Evolutionary conservation across 2,113 vertebrate species (phyloP).

Genomic region (Procavia capensis): DNA sequence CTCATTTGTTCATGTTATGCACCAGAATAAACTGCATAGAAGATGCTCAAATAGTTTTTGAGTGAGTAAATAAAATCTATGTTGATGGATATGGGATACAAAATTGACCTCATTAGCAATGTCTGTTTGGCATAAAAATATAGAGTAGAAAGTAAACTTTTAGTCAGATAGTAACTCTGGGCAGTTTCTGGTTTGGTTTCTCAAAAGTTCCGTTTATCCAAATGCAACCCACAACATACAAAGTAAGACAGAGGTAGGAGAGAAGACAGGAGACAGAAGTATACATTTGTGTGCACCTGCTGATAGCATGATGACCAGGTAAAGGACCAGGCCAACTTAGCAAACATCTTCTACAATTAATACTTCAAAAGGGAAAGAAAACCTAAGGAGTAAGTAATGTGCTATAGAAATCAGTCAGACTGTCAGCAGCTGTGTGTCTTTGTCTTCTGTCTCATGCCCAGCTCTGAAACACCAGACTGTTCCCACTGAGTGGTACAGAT

Average conservation of each 20-base stretch:
- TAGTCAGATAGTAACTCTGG: background rate
- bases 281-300: background rate
- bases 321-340: background rate
- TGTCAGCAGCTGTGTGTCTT: slow-evolving; percentile 50
- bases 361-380: background rate
- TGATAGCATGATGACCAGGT: fast-evolving
- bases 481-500: slow-evolving; percentile 41
- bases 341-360: background rate
- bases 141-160: background rate
- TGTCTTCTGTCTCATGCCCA: slow-evolving; percentile 50
- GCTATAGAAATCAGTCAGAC: slow-evolving; percentile 50
- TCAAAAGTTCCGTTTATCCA: background rate
- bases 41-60: background rate
- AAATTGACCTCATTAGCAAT: background rate
- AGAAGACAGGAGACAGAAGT: background rate
- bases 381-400: background rate
- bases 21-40: background rate
- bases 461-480: slow-evolving; percentile 62
- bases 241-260: background rate
- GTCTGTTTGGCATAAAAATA: background rate
- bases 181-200: background rate
- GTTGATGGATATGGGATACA: background rate
- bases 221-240: background rate
- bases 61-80: background rate
- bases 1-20: background rate